Conservation (phyloP, 2,113 vertebrate species). For the Larimichthys polyactis region DNA sequence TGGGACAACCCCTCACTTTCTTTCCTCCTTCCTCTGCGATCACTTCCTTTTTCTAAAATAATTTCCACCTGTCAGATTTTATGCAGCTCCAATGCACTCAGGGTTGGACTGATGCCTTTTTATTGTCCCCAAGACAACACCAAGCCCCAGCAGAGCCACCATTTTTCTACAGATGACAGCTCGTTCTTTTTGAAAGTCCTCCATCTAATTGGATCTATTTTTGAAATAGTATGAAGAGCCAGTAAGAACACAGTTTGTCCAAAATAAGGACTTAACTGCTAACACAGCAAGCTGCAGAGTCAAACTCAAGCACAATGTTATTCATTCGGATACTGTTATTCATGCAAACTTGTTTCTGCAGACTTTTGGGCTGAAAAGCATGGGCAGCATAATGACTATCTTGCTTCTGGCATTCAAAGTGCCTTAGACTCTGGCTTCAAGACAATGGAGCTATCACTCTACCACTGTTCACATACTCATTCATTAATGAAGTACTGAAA, state of each 20-base stretch:
- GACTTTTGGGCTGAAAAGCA: constrained; percentile 35
- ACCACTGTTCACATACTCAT: constrained; percentile 75
- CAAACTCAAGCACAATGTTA: background rate
- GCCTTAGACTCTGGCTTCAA: constrained; percentile 61
- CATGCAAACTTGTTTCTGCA: constrained; percentile 22
- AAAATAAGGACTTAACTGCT: background rate
- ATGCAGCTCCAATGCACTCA: constrained; percentile 23
- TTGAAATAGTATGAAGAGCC: background rate
- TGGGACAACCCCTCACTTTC: constrained; percentile 12
- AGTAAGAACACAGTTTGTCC: constrained; percentile 13
- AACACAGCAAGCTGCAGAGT: constrained; percentile 4
- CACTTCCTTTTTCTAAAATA: constrained; percentile 11
- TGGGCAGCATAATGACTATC: constrained; percentile 46
- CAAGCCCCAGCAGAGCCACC: constrained; percentile 9
- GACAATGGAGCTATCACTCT: constrained; percentile 73
- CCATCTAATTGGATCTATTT: constrained; percentile 16
- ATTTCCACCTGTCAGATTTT: constrained; percentile 66
- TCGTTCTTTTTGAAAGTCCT: constrained; percentile 5
- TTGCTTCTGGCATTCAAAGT: constrained; percentile 47
- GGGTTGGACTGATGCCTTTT: background rate
- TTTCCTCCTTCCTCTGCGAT: background rate
- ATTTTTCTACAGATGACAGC: constrained; percentile 6
- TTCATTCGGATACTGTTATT: constrained; percentile 26
- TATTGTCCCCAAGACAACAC: background rate
- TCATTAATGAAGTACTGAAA: constrained; percentile 83